Evolutionary conservation across 2,888 invertebrate genomes (phyloP).

Genomic region (Chloromyia formosa): DNA sequence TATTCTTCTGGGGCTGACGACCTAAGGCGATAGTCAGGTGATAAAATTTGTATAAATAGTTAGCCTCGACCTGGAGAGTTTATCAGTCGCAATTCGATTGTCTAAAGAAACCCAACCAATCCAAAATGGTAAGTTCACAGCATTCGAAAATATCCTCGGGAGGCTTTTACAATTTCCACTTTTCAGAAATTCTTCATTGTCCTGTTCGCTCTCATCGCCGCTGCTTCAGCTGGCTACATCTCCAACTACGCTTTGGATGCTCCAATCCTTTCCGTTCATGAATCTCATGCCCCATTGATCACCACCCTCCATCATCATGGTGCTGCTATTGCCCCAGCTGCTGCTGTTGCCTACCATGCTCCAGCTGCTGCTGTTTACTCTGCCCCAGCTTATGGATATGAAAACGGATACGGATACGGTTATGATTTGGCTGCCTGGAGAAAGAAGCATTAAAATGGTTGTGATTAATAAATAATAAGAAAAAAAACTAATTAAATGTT

Average conservation of each 20-base stretch:
- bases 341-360: background rate
- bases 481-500: too few species aligned
- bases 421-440: background rate
- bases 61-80: background rate
- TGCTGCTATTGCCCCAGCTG: background rate
- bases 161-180: background rate
- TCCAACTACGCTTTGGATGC: background rate
- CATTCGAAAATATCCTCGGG: background rate
- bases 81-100: background rate
- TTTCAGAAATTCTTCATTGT: background rate
- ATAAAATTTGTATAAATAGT: background rate
- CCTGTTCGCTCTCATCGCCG: constrained; percentile 1
- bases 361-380: background rate
- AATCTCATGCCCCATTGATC: background rate
- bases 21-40: background rate
- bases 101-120: background rate
- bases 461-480: background rate
- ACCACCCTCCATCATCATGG: constrained; percentile 3
- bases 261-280: background rate
- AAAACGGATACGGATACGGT: background rate
- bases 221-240: background rate
- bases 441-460: background rate
- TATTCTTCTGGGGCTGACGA: background rate
- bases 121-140: constrained; percentile 1
- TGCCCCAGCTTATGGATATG: background rate